These are phyloP conservation scores for Carabus problematicus DNA, from an alignment of 2,888 invertebrate genomes.

Conservation along the genomic window DNA sequence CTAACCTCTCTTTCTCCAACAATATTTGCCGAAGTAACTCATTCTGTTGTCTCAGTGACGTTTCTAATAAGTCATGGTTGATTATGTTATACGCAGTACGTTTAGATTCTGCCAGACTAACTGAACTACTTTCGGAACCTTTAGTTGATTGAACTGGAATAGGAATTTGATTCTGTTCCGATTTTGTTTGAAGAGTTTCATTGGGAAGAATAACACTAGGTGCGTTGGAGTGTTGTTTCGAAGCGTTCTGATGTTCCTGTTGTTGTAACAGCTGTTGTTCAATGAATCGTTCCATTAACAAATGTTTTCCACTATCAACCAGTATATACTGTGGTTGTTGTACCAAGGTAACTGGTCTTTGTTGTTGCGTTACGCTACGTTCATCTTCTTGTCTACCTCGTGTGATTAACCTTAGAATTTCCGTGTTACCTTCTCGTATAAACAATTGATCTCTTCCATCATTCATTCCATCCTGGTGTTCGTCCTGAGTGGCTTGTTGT, in stretches of 20 bases:
- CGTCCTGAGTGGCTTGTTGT: slow-evolving; percentile 50
- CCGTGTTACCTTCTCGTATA: slow-evolving; percentile 84
- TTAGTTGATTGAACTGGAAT: slow-evolving; percentile 7
- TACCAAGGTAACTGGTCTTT: slow-evolving; percentile 64
- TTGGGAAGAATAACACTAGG: slow-evolving; percentile 37
- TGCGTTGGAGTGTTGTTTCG: slow-evolving; percentile 39
- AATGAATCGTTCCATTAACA: slow-evolving; percentile 83
- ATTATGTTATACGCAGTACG: slow-evolving; percentile 42
- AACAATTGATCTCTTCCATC: slow-evolving; percentile 73
- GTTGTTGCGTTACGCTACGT: slow-evolving; percentile 66
- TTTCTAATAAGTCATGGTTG: slow-evolving; percentile 71
- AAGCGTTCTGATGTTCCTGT: slow-evolving; percentile 49
- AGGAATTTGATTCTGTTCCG: slow-evolving; percentile 13
- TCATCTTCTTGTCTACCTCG: slow-evolving; percentile 66
- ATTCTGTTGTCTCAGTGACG: slow-evolving; percentile 76
- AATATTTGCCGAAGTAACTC: slow-evolving; percentile 76
- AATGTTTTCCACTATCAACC: slow-evolving; percentile 82
- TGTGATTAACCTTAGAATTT: slow-evolving; percentile 80
- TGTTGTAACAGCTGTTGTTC: slow-evolving; percentile 69
- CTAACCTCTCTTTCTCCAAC: slow-evolving; percentile 72
- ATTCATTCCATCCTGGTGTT: slow-evolving; percentile 53
- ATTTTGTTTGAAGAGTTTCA: slow-evolving; percentile 29
- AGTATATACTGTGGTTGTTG: slow-evolving; percentile 66
- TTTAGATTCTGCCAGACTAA: slow-evolving; percentile 28
- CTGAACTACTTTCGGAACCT: slow-evolving; percentile 33